phyloP scores from a whole-genome alignment of 2,797 vertebrate genomes.

The Ficedula albicollis region DNA sequence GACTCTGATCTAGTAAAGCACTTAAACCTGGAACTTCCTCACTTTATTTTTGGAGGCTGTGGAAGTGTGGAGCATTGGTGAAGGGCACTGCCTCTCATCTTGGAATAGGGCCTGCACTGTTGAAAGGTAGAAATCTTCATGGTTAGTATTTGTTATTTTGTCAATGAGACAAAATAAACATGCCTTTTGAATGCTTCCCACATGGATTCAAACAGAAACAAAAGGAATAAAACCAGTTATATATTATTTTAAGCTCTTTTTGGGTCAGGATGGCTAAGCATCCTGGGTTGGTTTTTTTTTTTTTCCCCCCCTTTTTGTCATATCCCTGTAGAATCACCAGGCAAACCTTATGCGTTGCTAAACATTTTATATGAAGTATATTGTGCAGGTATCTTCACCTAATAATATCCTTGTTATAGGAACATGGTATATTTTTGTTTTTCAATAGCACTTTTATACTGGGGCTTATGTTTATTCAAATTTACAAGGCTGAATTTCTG shows the following conservation, averaged over 20 bases:
- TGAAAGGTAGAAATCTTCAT: background rate
- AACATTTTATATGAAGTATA: background rate
- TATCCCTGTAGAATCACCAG: background rate
- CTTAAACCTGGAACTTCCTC: background rate
- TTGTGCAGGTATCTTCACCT: background rate
- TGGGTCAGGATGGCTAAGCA: background rate
- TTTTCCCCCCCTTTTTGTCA: background rate
- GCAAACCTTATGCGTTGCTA: background rate
- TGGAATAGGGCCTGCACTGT: background rate
- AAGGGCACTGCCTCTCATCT: background rate
- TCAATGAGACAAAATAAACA: slow-evolving; percentile 12
- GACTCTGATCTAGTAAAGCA: background rate
- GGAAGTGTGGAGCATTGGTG: background rate
- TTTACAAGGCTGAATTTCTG: background rate
- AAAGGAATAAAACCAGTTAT: background rate
- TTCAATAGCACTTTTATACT: background rate
- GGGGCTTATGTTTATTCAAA: background rate
- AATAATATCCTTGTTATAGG: background rate
- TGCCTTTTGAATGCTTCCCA: background rate
- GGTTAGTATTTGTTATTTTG: slow-evolving; percentile 7
- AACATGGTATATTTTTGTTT: background rate
- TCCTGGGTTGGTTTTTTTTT: background rate
- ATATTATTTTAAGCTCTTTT: background rate
- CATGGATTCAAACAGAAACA: background rate
- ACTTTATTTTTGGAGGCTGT: background rate